Evolutionary conservation across 2,797 vertebrate species (phyloP), one percentile per base, ranked within the genome.

Genomic region (Perodicticus potto): DNA sequence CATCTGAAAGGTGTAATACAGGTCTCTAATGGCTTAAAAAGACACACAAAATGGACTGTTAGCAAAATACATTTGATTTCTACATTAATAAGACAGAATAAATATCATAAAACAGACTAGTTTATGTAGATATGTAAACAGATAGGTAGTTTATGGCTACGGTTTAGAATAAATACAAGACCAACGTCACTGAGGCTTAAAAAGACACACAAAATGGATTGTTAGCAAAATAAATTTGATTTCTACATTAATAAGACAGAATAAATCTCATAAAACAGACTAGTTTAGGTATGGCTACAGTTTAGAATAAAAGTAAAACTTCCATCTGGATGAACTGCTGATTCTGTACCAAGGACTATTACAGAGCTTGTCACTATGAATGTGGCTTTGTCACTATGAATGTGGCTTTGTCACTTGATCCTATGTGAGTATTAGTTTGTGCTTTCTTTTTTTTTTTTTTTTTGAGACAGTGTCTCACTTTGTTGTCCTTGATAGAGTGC

Each of bases 51-150:
- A 29, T 19, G 11, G 40, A 77, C 82, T 43, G 37, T 23, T 27
- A 94, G 63, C 55, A 73, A 95, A 93, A 85, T 43, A 57, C 55
- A 90, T 7, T 29, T 65, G 55, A 69, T 55, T 81, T 89, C 32
- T 43, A 74, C 34, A 69, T 80, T 74, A 89, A 63, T 23, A 77
- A 57, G n/a, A 67, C 19, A 84, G 49, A 16, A 9, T 57, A 53
- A 65, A 53, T 16, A 73, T 32, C 43, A 73, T 40, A 80, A 93
- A 88, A 40, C 17, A 70, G 55, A 76, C 5, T 32, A 72, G 73
- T 22, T 61, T 19, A 89, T 45, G 82, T 37, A n/a, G n/a, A n/a
- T n/a, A n/a, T n/a, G n/a, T n/a, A n/a, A n/a, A n/a, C n/a, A n/a
- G n/a, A n/a, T n/a, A n/a, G n/a, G n/a, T n/a, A n/a, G n/a, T n/a